phyloP scores from a whole-genome alignment of 2,797 vertebrate genomes.

The Pangasius larnaudii region DNA sequence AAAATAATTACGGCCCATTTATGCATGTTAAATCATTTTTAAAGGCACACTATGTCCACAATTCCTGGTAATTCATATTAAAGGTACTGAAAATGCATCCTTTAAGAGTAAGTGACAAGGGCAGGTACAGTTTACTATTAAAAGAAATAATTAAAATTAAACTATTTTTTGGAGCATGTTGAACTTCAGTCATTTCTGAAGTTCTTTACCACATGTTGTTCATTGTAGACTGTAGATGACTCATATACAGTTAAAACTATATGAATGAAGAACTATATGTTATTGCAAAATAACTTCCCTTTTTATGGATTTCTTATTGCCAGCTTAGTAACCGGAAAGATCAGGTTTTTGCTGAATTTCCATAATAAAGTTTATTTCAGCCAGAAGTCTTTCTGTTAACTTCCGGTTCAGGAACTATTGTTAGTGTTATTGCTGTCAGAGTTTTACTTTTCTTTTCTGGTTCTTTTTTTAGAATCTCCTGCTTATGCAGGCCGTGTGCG shows the following conservation, averaged over 20 bases:
- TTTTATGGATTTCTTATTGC: neutral
- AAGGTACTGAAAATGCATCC: neutral
- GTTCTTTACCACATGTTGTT: neutral
- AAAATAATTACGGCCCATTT: neutral
- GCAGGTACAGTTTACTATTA: neutral
- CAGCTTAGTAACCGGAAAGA: neutral
- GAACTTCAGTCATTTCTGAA: neutral
- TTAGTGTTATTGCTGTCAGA: neutral
- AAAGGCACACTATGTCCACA: neutral
- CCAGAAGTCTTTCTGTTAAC: neutral
- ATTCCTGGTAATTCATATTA: neutral
- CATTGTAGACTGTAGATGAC: neutral
- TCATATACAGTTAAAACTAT: neutral
- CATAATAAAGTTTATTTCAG: neutral
- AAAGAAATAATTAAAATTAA: too few relatives aligned
- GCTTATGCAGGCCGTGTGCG: conserved; percentile 55
- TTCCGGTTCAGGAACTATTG: neutral
- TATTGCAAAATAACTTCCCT: neutral
- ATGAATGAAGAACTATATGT: neutral
- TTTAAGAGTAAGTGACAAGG: neutral
- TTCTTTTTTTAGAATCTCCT: conserved; percentile 20
- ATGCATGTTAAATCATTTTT: neutral
- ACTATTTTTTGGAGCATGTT: neutral
- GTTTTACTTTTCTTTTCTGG: neutral
- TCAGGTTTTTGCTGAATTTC: neutral